Percentiles rank a stretch among this genome's conserved stretches.
Conservation (phyloP, 1,140 invertebrate species). For the Cotesia glomerata region DNA sequence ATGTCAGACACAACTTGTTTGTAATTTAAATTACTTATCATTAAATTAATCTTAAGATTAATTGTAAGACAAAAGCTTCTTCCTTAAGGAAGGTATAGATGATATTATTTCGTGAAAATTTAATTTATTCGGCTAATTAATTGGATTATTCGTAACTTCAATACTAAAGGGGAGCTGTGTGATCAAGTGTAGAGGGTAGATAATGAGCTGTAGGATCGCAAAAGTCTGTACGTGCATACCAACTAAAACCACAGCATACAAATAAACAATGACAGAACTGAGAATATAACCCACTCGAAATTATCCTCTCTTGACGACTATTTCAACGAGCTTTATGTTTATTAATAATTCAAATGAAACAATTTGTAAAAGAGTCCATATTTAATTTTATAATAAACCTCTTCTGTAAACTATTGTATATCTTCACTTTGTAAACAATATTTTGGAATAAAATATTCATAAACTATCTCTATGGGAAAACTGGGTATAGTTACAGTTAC, state of each 20-base stretch:
- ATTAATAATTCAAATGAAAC: no score
- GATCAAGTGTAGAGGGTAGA: constrained; percentile 14
- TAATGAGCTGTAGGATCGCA: not conserved
- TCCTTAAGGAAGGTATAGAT: not conserved
- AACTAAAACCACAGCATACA: constrained; percentile 41
- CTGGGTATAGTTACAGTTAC: no score
- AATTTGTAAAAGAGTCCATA: no score
- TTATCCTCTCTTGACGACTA: not conserved
- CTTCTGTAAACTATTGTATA: no score
- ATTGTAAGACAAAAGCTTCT: not conserved
- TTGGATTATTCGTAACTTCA: constrained; percentile 49
- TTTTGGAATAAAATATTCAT: no score
- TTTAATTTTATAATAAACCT: no score
- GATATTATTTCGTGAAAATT: constrained; percentile 52
- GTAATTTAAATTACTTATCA: no score
- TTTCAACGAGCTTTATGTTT: not conserved
- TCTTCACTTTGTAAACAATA: no score
- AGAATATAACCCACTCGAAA: constrained; percentile 21
- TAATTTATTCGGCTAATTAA: constrained; percentile 52
- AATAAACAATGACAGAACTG: constrained; percentile 35
- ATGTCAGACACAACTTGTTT: no score
- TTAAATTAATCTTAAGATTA: not conserved
- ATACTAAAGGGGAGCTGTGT: constrained; percentile 32
- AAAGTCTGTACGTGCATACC: not conserved
- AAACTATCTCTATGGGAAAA: no score